Conservation (phyloP, 1,140 invertebrate genomes). For the Lethocerus indicus region DNA sequence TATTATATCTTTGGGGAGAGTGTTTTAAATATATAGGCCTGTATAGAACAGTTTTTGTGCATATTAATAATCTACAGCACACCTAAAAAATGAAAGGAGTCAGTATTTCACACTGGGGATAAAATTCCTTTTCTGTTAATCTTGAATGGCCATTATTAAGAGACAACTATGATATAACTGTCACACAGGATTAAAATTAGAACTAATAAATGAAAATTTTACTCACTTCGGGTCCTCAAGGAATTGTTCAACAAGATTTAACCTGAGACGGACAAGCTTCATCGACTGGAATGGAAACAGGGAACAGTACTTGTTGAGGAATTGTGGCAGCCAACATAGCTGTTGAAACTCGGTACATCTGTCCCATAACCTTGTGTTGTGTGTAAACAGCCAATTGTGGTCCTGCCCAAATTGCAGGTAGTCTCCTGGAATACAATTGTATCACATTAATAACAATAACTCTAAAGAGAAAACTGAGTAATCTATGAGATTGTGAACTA, state of each 20-base stretch:
- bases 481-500: no score
- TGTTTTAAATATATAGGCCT: no score
- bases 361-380: constrained; percentile 65
- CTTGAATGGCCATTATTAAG: no score
- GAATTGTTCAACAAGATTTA: constrained; percentile 49
- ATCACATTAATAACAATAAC: background rate
- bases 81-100: no score
- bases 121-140: no score
- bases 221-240: constrained; percentile 52
- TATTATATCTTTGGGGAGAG: no score
- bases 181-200: no score
- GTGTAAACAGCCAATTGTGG: constrained; percentile 64
- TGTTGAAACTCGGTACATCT: constrained; percentile 51
- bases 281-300: constrained; percentile 75
- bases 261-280: constrained; percentile 63
- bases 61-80: no score
- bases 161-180: no score
- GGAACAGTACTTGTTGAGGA: constrained; percentile 58
- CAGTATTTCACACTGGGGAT: no score
- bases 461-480: no score
- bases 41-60: no score
- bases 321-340: constrained; percentile 56
- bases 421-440: constrained; percentile 28
- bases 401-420: constrained; percentile 59
- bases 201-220: background rate